A percentile compares a stretch with the other conserved stretches of the same genome.
Conservation (phyloP, 2,797 vertebrate species). For the Galagoides demidoff region DNA sequence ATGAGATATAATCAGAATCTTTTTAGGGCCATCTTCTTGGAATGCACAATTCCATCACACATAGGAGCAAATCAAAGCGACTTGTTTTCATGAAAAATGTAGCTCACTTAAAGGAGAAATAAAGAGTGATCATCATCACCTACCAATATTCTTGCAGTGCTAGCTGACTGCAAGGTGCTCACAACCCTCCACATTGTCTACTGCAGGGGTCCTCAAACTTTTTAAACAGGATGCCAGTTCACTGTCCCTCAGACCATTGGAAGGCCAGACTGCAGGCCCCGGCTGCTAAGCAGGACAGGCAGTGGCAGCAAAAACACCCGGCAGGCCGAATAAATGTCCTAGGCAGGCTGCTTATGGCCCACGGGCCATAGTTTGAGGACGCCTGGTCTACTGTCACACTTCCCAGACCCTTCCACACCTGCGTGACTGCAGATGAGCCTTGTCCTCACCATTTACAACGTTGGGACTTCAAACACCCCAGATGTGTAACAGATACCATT, state of each 20-base stretch:
- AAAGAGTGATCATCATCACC: not conserved
- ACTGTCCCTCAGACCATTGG: too few relatives aligned
- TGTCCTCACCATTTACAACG: not conserved
- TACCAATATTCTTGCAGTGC: not conserved
- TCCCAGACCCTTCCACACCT: not conserved
- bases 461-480: not conserved
- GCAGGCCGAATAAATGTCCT: too few relatives aligned
- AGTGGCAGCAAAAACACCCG: too few relatives aligned
- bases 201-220: too few relatives aligned
- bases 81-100: constrained; percentile 14
- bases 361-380: too few relatives aligned
- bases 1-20: constrained; percentile 36
- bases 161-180: not conserved
- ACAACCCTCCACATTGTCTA: not conserved
- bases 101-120: not conserved
- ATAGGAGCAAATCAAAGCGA: constrained; percentile 7
- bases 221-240: too few relatives aligned
- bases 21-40: constrained; percentile 9
- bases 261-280: too few relatives aligned
- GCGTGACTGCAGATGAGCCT: not conserved
- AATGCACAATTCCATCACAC: not conserved
- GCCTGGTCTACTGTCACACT: not conserved
- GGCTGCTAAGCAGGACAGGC: too few relatives aligned
- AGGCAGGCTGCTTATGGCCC: too few relatives aligned
- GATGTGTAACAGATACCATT: not conserved